Base-by-base conservation (phyloP, 2,888 invertebrate genomes). In the Drosophila sordidapex region DNA sequence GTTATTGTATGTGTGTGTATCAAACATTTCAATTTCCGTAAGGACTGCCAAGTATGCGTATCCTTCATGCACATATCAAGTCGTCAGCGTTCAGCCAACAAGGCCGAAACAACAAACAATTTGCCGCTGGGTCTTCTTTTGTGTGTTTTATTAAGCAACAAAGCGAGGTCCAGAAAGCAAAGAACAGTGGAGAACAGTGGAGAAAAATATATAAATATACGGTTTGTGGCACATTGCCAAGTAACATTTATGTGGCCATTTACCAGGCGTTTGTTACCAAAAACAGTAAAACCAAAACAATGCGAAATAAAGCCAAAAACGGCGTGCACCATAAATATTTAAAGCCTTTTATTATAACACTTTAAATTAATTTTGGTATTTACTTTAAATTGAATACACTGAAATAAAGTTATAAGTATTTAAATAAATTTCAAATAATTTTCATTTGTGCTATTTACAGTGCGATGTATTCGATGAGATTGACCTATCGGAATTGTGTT, bases 391-490 rank as follows among this genome's bases (percentile, higher is more conserved):
- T 27, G 4, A 56, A 56, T 38, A n/a, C 36, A 1, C 2, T 13
- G 18, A 7, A 2, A 13, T n/a, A n/a, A 7, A 36, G 25, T 13
- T n/a, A 4, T 11, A 18, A 18, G 7, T 2, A 4, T 18, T 36
- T 36, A 11, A 25, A 11, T 52, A 13, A 7, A 52, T 13, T n/a
- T 15, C 6, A 31, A 35, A 33, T 36, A 25, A 7, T 6, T 36
- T 31, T 15, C 21, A 3, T 48, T 38, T 56, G 2, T 51, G 25
- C 0, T n/a, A 31, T 58, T 91, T 90, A 1, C 95, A 97, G 97
- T 96, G 96, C 93, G 96, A 96, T 93, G 95, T 97, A 90, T 97
- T 97, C 95, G 97, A 97, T 94, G 97, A 97, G 93, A 97, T 96
- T 93, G 97, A 97, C 92, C 94, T 97, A 93, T 96, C 96, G 84